Conservation (phyloP, 1,140 invertebrate species). For the Drosophila sproati region DNA sequence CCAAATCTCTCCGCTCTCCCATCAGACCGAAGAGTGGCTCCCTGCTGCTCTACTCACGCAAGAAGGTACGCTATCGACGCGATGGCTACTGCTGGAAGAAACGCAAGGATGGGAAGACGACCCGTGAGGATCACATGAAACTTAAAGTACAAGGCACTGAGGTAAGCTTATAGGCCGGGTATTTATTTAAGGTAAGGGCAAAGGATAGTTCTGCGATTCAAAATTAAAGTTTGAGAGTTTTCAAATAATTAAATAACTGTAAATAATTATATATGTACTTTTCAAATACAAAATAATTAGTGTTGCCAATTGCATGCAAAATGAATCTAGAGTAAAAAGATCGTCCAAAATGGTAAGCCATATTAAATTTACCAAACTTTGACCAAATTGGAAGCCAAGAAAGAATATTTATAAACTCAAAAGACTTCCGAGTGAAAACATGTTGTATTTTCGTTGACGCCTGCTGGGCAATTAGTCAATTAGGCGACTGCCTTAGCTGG, state of each 20-base stretch:
- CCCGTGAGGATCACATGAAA: conserved; percentile 99
- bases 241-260: background rate
- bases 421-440: background rate
- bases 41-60: conserved; percentile 97
- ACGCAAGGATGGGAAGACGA: conserved; percentile 98
- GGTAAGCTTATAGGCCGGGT: conserved; percentile 86
- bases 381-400: too few species aligned
- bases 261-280: too few species aligned
- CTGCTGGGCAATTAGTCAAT: conserved; percentile 80
- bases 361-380: too few species aligned
- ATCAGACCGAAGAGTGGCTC: conserved; percentile 97
- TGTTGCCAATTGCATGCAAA: too few species aligned
- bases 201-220: background rate
- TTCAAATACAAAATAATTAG: too few species aligned
- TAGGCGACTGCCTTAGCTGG: conserved; percentile 42
- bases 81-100: conserved; percentile 99
- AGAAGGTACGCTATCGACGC: conserved; percentile 97
- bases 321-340: too few species aligned
- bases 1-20: background rate
- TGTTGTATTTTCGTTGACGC: conserved; percentile 8
- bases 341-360: too few species aligned
- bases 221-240: background rate
- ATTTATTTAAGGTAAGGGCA: background rate
- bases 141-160: conserved; percentile 98
- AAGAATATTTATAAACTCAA: too few species aligned